Evolutionary conservation across 2,797 vertebrate species (phyloP), one percentile per base, ranked within the genome.

Genomic region (Sebastes minor): DNA sequence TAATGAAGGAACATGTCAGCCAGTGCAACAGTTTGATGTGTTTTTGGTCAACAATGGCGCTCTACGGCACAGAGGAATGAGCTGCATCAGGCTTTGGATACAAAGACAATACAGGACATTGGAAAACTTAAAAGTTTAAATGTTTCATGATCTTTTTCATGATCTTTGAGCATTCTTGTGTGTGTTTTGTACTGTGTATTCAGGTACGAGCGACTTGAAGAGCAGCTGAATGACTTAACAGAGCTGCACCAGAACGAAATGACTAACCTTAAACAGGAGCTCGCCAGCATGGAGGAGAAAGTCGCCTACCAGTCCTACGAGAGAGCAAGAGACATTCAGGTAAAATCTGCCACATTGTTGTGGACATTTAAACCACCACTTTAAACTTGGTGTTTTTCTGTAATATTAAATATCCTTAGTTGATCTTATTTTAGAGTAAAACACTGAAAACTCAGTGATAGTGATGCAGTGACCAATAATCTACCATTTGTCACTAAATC

Each of bases 261-360:
- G 97, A 98, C 96, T 84, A 99, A 99, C 94, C 96, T 99, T 66
- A 99, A 99, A 91, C 98, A 99, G 94, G 98, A 99, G 86, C 95
- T 99, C 61, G 98, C 98, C 91, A 99, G 98, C 93, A 99, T 99
- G 98, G 98, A 99, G 94, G 98, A 99, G 89, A 99, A 99, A 87
- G 98, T 99, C 83, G 98, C 98, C 74, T 99, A 99, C 91, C 98
- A 99, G 94, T 99, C 98, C 38, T 99, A 99, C 0, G 98, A 99
- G 92, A 96, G 98, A 82, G 98, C 98, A 0, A 95, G 98, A 81
- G 98, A 99, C 95, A 99, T 99, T 88, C 98, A 99, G 98, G 93
- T 95, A 74, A 60, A 18, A 7, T 2, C 65, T 22, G 23, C 1
- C 2, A 5, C 13, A 12, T 33, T 35, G 20, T 2, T 18, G 8